Conservation (phyloP, 2,113 vertebrate genomes). For the Nothoprocta pentlandii region DNA sequence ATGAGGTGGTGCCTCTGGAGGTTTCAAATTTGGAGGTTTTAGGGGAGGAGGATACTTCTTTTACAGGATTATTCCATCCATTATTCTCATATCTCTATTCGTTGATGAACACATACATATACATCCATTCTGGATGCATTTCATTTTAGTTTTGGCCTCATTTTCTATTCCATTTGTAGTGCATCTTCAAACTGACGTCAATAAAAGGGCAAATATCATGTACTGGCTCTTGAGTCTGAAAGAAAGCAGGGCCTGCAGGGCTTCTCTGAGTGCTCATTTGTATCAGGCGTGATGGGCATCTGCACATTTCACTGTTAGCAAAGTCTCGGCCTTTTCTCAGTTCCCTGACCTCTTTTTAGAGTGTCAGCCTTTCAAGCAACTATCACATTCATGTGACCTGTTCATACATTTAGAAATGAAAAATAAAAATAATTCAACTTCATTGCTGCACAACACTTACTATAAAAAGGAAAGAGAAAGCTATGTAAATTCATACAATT, state of each 20-base stretch:
- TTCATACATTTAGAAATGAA: neutral
- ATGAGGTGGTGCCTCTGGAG: neutral
- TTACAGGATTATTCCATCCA: neutral
- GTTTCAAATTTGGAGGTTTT: too few species aligned
- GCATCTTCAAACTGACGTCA: neutral
- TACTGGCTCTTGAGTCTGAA: neutral
- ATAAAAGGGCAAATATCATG: neutral
- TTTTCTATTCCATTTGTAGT: neutral
- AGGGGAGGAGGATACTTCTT: neutral
- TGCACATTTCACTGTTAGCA: neutral
- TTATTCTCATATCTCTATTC: neutral
- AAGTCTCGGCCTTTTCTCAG: neutral
- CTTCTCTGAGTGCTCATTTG: neutral
- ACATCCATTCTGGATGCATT: neutral
- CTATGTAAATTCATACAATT: neutral
- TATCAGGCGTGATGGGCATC: neutral
- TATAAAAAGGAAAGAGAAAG: neutral
- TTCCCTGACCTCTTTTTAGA: neutral
- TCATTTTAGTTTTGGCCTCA: neutral
- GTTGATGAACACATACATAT: neutral
- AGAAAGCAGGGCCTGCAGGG: neutral
- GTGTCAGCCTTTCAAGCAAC: neutral
- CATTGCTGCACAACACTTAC: neutral
- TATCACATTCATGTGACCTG: neutral
- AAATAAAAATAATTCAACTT: neutral